Evolutionary conservation across 1,140 invertebrate genomes (phyloP).

Genomic region (Rhynchophorus ferrugineus): DNA sequence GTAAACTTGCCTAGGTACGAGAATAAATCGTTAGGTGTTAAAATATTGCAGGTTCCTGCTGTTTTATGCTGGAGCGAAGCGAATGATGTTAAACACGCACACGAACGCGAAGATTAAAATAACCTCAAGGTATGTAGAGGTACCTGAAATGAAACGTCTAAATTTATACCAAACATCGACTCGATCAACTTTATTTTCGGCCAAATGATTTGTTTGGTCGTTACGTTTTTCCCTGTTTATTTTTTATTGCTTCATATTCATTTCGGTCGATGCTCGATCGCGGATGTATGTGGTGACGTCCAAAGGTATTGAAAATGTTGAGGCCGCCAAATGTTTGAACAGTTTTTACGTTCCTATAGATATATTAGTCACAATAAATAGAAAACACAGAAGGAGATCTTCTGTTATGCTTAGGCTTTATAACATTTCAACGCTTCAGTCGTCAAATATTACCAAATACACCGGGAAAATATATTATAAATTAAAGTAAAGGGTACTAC

Average conservation of each 20-base stretch:
- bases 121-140: not conserved
- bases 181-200: not conserved
- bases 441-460: too few species aligned
- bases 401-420: too few species aligned
- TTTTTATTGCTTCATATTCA: not conserved
- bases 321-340: too few species aligned
- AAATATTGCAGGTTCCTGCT: slow-evolving; percentile 22
- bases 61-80: slow-evolving; percentile 13
- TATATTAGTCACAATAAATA: too few species aligned
- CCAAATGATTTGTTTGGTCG: not conserved
- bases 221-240: not conserved
- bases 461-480: too few species aligned
- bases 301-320: too few species aligned
- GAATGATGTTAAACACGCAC: slow-evolving; percentile 16
- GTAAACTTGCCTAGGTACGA: slow-evolving; percentile 24
- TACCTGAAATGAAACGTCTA: not conserved
- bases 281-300: too few species aligned
- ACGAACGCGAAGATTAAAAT: slow-evolving; percentile 11
- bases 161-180: not conserved
- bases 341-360: too few species aligned
- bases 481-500: too few species aligned
- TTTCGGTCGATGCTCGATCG: too few species aligned
- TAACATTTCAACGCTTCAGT: too few species aligned
- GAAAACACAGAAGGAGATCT: too few species aligned
- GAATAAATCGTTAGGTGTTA: slow-evolving; percentile 22